Percentiles rank a stretch among this genome's conserved stretches.
These are phyloP conservation scores for Psittacula echo DNA, from an alignment of 2,797 vertebrate species.

Conservation along the genomic window DNA sequence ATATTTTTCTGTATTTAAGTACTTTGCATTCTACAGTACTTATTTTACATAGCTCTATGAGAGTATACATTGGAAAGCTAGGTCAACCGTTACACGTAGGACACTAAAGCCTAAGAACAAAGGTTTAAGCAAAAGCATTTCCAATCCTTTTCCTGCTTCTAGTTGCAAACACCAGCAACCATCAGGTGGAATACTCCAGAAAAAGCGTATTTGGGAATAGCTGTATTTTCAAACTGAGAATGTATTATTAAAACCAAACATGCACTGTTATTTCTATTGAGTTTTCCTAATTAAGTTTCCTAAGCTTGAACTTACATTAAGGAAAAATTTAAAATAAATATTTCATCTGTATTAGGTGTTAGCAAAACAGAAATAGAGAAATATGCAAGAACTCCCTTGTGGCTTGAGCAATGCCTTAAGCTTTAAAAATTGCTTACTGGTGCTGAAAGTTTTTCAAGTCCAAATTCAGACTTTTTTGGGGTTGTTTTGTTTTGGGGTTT, in stretches of 20 bases:
- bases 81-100: rapidly evolving
- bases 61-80: too few relatives aligned
- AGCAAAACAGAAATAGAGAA: neutral
- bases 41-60: neutral
- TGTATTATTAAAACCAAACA: neutral
- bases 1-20: neutral
- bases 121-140: neutral
- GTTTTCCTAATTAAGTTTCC: neutral
- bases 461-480: rapidly evolving
- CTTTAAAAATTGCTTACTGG: neutral
- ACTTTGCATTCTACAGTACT: neutral
- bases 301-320: neutral
- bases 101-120: neutral
- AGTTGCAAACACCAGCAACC: rapidly evolving
- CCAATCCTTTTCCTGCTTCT: neutral
- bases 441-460: neutral
- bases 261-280: rapidly evolving
- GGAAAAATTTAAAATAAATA: rapidly evolving
- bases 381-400: rapidly evolving
- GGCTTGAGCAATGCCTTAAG: neutral
- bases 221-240: rapidly evolving
- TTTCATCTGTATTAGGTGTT: rapidly evolving
- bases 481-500: neutral
- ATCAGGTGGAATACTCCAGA: neutral
- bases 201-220: rapidly evolving